These are phyloP conservation scores for Phlogophora meticulosa DNA, from an alignment of 2,888 invertebrate species.

Conservation along the genomic window DNA sequence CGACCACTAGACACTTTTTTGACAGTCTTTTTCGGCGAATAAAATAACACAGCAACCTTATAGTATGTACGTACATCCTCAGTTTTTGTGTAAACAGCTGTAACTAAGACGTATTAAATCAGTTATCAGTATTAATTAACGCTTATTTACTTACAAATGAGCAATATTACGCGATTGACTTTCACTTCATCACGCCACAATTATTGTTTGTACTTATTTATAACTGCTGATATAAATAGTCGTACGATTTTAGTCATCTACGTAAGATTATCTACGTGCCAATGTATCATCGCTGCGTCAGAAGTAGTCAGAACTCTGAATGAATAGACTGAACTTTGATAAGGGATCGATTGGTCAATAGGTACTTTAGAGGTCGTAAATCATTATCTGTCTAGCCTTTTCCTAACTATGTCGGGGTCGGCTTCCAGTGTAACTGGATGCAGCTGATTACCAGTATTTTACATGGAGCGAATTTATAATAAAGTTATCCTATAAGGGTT, in stretches of 20 bases:
- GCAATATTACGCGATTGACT: constrained; percentile 25
- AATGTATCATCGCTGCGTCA: constrained; percentile 13
- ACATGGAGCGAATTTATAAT: too few species aligned
- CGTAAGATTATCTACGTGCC: not conserved
- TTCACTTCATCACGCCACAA: constrained; percentile 40
- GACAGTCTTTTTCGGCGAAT: not conserved
- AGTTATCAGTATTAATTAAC: constrained; percentile 26
- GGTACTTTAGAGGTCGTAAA: not conserved
- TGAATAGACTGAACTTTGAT: not conserved
- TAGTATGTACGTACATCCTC: not conserved
- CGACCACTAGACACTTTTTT: too few species aligned
- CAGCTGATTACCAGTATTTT: too few species aligned
- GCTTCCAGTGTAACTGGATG: too few species aligned
- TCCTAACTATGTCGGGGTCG: too few species aligned
- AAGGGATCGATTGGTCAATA: not conserved
- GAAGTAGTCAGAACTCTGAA: not conserved
- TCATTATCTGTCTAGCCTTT: too few species aligned
- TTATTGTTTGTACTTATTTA: constrained; percentile 41
- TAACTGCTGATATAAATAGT: constrained; percentile 26
- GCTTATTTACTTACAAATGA: constrained; percentile 6
- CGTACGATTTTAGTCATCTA: constrained; percentile 24
- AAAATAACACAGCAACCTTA: not conserved
- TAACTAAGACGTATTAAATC: not conserved
- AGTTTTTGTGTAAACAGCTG: not conserved
- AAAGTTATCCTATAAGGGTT: too few species aligned